Evolutionary conservation across 2,797 vertebrate species (phyloP).

Genomic region (Falco columbarius): DNA sequence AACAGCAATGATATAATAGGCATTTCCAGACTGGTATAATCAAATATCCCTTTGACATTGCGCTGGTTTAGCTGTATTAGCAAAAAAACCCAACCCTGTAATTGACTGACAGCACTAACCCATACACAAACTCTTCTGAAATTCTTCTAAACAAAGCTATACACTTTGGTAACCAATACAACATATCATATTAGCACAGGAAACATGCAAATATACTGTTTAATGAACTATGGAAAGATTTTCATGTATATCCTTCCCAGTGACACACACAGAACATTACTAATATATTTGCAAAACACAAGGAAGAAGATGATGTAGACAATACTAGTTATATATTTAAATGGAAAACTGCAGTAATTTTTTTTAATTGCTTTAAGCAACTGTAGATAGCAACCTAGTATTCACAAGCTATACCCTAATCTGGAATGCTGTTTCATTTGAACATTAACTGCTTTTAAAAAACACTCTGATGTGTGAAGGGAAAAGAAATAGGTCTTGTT

Average conservation of each 20-base stretch:
- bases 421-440: background rate
- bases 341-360: background rate
- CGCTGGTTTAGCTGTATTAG: background rate
- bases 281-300: background rate
- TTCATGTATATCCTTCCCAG: slow-evolving; percentile 2
- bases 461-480: too few relatives aligned
- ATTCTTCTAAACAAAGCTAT: background rate
- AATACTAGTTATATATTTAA: background rate
- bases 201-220: background rate
- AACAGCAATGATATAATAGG: background rate
- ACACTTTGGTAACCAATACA: background rate
- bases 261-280: background rate
- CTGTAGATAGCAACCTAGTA: background rate
- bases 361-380: background rate
- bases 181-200: background rate
- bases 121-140: background rate
- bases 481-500: background rate
- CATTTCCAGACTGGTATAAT: background rate
- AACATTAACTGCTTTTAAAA: background rate
- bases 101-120: background rate
- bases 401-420: background rate
- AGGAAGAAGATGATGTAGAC: background rate
- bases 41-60: background rate
- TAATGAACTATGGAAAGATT: background rate
- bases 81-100: background rate